Evolutionary conservation across 1,140 invertebrate genomes (phyloP).

Genomic region (Chionoecetes opilio): DNA sequence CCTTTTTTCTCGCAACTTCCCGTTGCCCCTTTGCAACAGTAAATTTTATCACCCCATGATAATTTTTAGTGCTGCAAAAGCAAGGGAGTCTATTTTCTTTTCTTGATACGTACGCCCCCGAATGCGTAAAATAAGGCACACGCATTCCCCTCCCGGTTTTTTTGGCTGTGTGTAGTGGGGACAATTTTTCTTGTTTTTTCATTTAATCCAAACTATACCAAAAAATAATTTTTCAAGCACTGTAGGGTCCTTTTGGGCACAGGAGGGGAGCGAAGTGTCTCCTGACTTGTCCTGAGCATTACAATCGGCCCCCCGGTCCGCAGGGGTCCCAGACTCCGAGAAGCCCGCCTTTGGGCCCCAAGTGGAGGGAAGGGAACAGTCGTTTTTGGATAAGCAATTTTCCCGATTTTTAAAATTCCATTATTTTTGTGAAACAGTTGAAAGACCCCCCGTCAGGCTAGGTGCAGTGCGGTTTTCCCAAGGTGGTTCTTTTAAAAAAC

Average conservation of each 20-base stretch:
- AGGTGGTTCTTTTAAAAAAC: background rate
- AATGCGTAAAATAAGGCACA: background rate
- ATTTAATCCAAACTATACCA: background rate
- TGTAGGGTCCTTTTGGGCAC: background rate
- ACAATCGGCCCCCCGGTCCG: background rate
- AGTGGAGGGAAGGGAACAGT: background rate
- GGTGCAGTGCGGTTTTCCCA: background rate
- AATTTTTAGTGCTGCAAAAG: constrained; percentile 36
- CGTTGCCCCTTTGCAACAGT: constrained; percentile 58
- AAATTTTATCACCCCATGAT: constrained; percentile 39
- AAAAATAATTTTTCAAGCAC: background rate
- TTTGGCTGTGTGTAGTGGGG: background rate
- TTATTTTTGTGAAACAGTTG: background rate
- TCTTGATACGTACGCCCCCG: background rate
- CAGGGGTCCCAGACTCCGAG: background rate
- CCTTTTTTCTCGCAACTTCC: constrained; percentile 48
- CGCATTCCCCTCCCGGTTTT: background rate
- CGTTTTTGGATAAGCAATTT: background rate
- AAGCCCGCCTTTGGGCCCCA: background rate
- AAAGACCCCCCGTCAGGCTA: background rate
- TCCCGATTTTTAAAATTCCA: background rate
- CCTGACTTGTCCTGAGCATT: background rate
- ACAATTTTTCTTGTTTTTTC: background rate
- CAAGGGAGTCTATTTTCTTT: background rate
- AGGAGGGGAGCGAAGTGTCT: background rate